phyloP scores from a whole-genome alignment of 2,113 vertebrate species.

The Pitta sordida region DNA sequence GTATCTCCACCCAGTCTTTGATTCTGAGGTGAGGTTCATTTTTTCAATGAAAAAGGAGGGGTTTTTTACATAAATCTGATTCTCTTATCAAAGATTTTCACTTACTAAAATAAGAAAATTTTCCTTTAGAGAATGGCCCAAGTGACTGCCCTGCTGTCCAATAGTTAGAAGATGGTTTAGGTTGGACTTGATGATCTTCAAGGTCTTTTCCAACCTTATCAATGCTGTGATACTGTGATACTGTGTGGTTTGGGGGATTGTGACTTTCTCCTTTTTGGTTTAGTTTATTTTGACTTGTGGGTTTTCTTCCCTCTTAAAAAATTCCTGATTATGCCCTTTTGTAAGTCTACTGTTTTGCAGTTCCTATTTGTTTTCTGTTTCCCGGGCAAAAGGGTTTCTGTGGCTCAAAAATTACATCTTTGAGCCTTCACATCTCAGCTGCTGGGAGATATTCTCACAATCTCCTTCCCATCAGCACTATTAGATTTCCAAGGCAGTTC shows the following conservation, averaged over 20 bases:
- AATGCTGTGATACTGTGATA: too few relatives aligned
- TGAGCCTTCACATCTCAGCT: background rate
- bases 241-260: background rate
- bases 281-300: background rate
- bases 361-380: background rate
- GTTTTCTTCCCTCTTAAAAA: background rate
- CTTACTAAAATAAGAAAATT: background rate
- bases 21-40: background rate
- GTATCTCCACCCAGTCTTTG: background rate
- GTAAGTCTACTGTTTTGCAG: background rate
- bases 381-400: background rate
- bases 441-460: background rate
- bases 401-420: background rate
- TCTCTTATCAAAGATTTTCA: background rate
- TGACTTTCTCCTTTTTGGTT: background rate
- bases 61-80: background rate
- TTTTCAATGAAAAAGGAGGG: background rate
- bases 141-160: background rate
- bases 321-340: background rate
- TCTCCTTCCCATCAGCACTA: background rate
- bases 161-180: background rate
- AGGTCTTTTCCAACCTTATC: too few relatives aligned
- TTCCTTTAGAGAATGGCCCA: background rate
- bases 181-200: too few relatives aligned
- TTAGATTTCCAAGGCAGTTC: background rate